A percentile compares a stretch with the other conserved stretches of the same genome.
Conservation (phyloP, 2,113 vertebrate species). For the Ptychochromis oligacanthus region DNA sequence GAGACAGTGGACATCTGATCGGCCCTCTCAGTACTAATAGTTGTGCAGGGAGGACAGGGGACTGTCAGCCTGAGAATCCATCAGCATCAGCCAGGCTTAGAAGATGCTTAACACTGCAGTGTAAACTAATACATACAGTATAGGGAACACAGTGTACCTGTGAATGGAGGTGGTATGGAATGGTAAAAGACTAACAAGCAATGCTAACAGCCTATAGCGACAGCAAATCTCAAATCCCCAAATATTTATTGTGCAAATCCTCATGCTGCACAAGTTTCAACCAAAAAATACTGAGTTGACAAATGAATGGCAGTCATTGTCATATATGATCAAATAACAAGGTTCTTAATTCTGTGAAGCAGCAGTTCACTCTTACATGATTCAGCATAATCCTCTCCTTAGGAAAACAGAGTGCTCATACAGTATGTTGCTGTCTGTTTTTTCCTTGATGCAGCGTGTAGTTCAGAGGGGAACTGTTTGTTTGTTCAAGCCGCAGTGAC, state of each 20-base stretch:
- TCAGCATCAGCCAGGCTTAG: slow-evolving; percentile 9
- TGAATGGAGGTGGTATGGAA: background rate
- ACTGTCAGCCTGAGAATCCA: slow-evolving; percentile 19
- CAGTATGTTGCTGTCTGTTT: slow-evolving; percentile 21
- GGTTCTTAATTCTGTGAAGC: background rate
- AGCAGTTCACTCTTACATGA: background rate
- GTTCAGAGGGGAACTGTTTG: background rate
- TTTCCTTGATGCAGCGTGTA: slow-evolving; percentile 31
- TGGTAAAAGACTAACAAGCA: background rate
- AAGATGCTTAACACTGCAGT: slow-evolving; percentile 13
- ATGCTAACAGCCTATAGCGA: background rate
- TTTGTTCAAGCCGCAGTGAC: background rate
- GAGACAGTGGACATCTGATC: slow-evolving; percentile 51
- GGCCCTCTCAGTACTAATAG: background rate
- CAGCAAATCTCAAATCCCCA: background rate
- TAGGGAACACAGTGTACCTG: background rate
- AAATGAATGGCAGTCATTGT: background rate
- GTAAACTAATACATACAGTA: background rate
- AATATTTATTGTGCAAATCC: background rate
- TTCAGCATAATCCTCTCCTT: slow-evolving; percentile 14
- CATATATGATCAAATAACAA: background rate
- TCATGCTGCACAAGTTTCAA: background rate
- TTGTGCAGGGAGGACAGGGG: background rate
- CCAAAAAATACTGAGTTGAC: background rate
- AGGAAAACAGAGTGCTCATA: background rate